Percentiles rank a stretch among this genome's conserved stretches.
These are phyloP conservation scores for Drosophila yooni DNA, from an alignment of 2,888 invertebrate species.

Conservation along the genomic window DNA sequence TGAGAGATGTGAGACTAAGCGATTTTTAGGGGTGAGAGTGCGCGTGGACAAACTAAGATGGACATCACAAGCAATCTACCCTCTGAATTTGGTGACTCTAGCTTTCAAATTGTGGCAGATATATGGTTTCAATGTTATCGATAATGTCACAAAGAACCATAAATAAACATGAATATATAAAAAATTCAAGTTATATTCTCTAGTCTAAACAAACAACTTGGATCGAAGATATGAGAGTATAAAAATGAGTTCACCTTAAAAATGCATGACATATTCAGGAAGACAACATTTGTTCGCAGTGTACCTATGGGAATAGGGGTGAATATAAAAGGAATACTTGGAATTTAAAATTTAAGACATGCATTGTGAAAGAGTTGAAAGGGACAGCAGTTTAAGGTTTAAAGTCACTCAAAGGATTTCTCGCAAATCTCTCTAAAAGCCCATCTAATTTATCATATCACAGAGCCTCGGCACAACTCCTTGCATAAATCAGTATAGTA, in stretches of 20 bases:
- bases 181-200: neutral
- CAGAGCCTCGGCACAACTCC: slow-evolving; percentile 31
- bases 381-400: slow-evolving; percentile 7
- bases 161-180: neutral
- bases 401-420: slow-evolving; percentile 23
- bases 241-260: neutral
- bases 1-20: neutral
- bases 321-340: slow-evolving; percentile 3
- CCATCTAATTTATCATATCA: slow-evolving; percentile 49
- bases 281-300: neutral
- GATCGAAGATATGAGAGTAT: neutral
- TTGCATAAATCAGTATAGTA: slow-evolving; percentile 26
- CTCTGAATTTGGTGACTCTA: neutral
- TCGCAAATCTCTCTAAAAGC: slow-evolving; percentile 37
- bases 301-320: neutral
- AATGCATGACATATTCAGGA: neutral
- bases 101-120: neutral
- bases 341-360: slow-evolving; percentile 2
- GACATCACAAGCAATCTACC: neutral
- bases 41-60: neutral
- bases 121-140: neutral
- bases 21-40: no score
- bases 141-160: neutral
- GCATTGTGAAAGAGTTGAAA: slow-evolving; percentile 29
- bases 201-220: neutral